A percentile compares a stretch with the other conserved stretches of the same genome.
Evolutionary conservation across 2,113 vertebrate species (phyloP).

Genomic region (Thamnaconus septentrionalis): DNA sequence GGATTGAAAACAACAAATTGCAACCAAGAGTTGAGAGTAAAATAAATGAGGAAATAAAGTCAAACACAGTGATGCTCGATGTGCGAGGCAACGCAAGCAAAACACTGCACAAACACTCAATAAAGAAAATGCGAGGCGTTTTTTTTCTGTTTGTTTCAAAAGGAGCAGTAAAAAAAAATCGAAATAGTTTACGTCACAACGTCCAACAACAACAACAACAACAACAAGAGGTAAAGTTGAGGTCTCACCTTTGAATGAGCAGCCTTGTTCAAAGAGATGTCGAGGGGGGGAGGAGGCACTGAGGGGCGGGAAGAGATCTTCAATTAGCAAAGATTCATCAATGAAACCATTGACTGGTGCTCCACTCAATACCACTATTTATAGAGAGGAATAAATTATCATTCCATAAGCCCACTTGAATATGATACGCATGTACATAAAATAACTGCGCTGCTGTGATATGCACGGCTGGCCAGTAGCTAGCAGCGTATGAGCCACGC

Average conservation of each 20-base stretch:
- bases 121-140: not conserved
- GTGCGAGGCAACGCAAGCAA: conserved; percentile 58
- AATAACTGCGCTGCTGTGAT: no score
- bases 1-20: conserved; percentile 60
- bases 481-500: no score
- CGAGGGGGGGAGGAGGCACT: conserved; percentile 92
- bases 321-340: not conserved
- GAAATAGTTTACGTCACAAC: not conserved
- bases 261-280: conserved; percentile 89
- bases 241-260: conserved; percentile 90
- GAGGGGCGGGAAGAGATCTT: conserved; percentile 28
- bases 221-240: not conserved
- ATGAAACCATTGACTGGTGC: no score
- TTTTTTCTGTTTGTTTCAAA: no score
- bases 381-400: no score
- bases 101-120: conserved; percentile 53
- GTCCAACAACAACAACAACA: conserved; percentile 3
- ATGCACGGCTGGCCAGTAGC: no score
- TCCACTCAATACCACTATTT: no score
- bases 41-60: not conserved
- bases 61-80: conserved; percentile 62
- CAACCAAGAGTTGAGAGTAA: conserved; percentile 63
- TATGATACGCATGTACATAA: no score
- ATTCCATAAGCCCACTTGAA: no score
- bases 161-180: not conserved